These are phyloP conservation scores for Parnassius smintheus DNA, from an alignment of 2,888 invertebrate species.

Conservation along the genomic window DNA sequence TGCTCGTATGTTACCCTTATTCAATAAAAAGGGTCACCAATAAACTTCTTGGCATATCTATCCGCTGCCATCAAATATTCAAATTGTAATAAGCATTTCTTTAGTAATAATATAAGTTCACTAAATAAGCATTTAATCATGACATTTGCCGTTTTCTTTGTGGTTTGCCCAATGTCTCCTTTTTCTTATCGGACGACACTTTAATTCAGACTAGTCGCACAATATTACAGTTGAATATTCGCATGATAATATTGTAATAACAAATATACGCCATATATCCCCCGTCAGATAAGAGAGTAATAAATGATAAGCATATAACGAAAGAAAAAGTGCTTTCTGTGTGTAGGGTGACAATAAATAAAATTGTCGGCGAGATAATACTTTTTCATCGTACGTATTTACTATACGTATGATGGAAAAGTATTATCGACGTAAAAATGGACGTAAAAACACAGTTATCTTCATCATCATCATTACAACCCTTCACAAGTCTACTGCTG, in stretches of 20 bases:
- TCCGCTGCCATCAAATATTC: too few relatives aligned
- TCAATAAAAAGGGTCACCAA: too few relatives aligned
- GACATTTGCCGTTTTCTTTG: constrained; percentile 16
- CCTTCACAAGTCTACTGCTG: too few relatives aligned
- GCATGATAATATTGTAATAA: constrained; percentile 38
- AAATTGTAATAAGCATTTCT: too few relatives aligned
- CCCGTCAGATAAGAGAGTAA: constrained; percentile 51
- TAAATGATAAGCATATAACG: constrained; percentile 60
- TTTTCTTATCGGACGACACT: constrained; percentile 26
- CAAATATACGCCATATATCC: constrained; percentile 40
- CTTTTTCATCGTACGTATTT: background rate
- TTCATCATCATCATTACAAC: too few relatives aligned
- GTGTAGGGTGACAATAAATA: constrained; percentile 38
- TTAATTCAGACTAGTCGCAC: constrained; percentile 16
- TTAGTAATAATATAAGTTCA: constrained; percentile 12
- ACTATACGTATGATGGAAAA: too few relatives aligned
- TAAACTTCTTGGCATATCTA: too few relatives aligned
- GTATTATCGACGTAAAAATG: too few relatives aligned
- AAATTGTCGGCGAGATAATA: constrained; percentile 20
- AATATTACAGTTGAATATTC: constrained; percentile 26
- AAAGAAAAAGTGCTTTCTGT: constrained; percentile 38
- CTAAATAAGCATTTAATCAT: constrained; percentile 8
- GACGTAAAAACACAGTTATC: too few relatives aligned
- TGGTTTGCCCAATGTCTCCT: constrained; percentile 13
- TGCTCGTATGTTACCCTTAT: too few relatives aligned